A percentile compares a stretch with the other conserved stretches of the same genome.
Evolutionary conservation across 2,888 invertebrate species (phyloP).

Genomic region (Urechis unicinctus): DNA sequence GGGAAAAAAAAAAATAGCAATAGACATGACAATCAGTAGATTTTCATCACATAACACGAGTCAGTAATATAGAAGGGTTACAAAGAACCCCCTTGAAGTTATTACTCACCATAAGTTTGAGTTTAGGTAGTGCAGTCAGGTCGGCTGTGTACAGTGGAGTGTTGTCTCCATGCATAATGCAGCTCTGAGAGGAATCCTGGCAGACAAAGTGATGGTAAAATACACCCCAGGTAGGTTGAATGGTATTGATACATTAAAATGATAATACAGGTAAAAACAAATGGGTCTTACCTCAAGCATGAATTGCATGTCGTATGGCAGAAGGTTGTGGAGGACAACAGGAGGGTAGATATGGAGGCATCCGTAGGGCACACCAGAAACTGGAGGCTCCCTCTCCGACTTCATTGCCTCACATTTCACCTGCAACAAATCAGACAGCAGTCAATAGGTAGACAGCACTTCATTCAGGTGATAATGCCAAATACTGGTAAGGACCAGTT

Average conservation of each 20-base stretch:
- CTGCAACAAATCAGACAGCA: slow-evolving; percentile 5
- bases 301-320: slow-evolving; percentile 67
- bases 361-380: slow-evolving; percentile 51
- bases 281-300: slow-evolving; percentile 37
- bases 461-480: no score
- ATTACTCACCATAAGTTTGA: slow-evolving; percentile 38
- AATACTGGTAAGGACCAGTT: no score
- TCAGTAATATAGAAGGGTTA: no score
- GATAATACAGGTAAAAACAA: neutral
- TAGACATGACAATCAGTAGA: no score
- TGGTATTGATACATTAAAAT: neutral
- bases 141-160: slow-evolving; percentile 65
- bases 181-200: slow-evolving; percentile 21
- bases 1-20: neutral
- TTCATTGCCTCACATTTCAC: slow-evolving; percentile 16
- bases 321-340: slow-evolving; percentile 67
- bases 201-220: no score
- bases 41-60: no score
- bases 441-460: neutral
- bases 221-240: neutral
- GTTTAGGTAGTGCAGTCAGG: slow-evolving; percentile 55
- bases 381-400: neutral
- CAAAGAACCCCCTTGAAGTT: neutral
- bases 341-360: slow-evolving; percentile 68
- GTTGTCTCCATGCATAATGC: slow-evolving; percentile 57